These are phyloP conservation scores for Procavia capensis DNA, from an alignment of 2,113 vertebrate species.

Conservation along the genomic window DNA sequence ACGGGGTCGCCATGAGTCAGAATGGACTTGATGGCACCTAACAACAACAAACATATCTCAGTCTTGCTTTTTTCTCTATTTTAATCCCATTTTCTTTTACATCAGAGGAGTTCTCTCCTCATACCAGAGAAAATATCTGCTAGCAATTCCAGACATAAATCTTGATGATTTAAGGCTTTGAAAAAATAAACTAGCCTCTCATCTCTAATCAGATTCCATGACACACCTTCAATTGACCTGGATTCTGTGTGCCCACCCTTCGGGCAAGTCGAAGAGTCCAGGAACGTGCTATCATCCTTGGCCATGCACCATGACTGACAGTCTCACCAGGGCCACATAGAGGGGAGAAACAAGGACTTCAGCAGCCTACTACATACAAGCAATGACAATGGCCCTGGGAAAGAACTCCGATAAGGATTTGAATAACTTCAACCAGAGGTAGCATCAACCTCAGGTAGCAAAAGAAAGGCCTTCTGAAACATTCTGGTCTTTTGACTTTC, in stretches of 20 bases:
- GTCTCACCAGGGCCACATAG: neutral
- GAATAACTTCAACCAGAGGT: neutral
- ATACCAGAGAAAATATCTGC: slow-evolving; percentile 56
- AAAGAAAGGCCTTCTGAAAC: neutral
- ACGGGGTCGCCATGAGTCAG: too few relatives aligned
- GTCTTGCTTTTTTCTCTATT: slow-evolving; percentile 41
- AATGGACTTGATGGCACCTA: too few relatives aligned
- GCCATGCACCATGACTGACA: neutral
- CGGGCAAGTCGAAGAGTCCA: neutral
- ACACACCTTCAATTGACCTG: neutral
- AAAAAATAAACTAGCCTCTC: slow-evolving; percentile 19
- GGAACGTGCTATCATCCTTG: neutral
- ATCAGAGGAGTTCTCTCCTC: slow-evolving; percentile 46
- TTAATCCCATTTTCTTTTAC: slow-evolving; percentile 61
- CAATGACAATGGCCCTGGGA: neutral
- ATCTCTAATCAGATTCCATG: neutral
- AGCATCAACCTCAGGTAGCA: neutral
- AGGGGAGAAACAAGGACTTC: neutral
- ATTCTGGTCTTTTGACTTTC: neutral
- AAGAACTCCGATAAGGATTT: neutral
- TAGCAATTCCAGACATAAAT: slow-evolving; percentile 58
- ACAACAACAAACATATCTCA: too few relatives aligned
- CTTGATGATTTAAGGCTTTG: slow-evolving; percentile 55
- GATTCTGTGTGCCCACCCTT: neutral
- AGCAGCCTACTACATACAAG: neutral